Conservation (phyloP, 2,113 vertebrate genomes). For the Semicossyphus pulcher region DNA sequence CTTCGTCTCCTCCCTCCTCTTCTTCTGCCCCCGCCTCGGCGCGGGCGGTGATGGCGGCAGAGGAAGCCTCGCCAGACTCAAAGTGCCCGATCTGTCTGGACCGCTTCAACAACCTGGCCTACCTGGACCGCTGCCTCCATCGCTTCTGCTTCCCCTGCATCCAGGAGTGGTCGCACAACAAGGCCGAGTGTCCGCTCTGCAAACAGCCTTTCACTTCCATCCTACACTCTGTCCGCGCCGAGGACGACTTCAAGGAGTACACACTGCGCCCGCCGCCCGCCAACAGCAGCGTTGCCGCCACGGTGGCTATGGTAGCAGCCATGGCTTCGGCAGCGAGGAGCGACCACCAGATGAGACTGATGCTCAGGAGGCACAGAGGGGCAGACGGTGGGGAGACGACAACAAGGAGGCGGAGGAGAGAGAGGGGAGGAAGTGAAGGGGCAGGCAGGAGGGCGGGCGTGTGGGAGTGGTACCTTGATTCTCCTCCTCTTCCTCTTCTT, state of each 20-base stretch:
- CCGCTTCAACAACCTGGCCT: conserved; percentile 89
- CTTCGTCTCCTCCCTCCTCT: background rate
- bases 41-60: conserved; percentile 41
- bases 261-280: conserved; percentile 81
- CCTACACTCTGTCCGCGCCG: conserved; percentile 89
- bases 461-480: conserved; percentile 66
- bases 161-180: conserved; percentile 94
- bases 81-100: conserved; percentile 96
- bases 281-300: conserved; percentile 79
- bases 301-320: conserved; percentile 82
- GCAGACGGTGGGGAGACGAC: background rate
- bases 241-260: conserved; percentile 92
- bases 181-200: conserved; percentile 93
- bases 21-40: conserved; percentile 11
- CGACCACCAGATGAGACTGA: conserved; percentile 69
- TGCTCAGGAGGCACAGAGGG: conserved; percentile 57
- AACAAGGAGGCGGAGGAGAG: conserved; percentile 29
- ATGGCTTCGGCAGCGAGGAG: conserved; percentile 56
- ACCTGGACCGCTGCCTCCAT: conserved; percentile 91
- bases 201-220: conserved; percentile 93
- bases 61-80: conserved; percentile 90
- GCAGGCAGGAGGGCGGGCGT: background rate
- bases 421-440: conserved; percentile 1
- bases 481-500: conserved; percentile 30
- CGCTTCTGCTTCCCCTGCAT: conserved; percentile 94